phyloP scores from a whole-genome alignment of 2,888 invertebrate species.

The Amaurobius ferox region DNA sequence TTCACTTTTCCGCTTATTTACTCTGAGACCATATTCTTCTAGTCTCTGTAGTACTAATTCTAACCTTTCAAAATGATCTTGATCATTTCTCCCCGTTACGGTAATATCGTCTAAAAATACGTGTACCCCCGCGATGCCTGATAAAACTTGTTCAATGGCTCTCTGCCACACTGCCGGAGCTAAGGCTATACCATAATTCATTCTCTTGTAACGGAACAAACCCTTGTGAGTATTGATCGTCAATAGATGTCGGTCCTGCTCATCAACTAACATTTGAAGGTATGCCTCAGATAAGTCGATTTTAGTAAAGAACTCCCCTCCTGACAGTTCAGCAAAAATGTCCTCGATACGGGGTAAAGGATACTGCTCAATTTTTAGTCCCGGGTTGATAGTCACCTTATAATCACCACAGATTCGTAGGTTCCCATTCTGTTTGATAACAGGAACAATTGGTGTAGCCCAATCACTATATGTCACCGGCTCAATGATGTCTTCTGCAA shows the following conservation, averaged over 20 bases:
- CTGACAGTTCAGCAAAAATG: constrained; percentile 75
- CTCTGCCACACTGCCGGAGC: constrained; percentile 76
- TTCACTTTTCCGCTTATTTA: constrained; percentile 1
- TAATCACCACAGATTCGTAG: constrained; percentile 76
- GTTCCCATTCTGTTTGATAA: constrained; percentile 41
- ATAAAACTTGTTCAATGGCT: not conserved
- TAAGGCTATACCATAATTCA: constrained; percentile 76
- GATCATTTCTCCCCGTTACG: constrained; percentile 23
- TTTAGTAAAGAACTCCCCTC: constrained; percentile 74
- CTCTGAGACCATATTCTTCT: constrained; percentile 14
- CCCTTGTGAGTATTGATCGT: constrained; percentile 77
- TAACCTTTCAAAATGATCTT: constrained; percentile 34
- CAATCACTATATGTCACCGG: constrained; percentile 45
- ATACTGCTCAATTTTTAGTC: constrained; percentile 75
- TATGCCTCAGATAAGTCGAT: constrained; percentile 76
- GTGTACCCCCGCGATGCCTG: constrained; percentile 18
- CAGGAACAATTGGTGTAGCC: constrained; percentile 45
- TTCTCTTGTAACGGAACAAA: constrained; percentile 75
- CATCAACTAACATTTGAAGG: constrained; percentile 76
- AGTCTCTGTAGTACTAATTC: constrained; percentile 6
- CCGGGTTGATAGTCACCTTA: constrained; percentile 75
- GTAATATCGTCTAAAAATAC: constrained; percentile 32
- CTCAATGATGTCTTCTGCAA: constrained; percentile 43
- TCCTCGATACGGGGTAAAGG: constrained; percentile 76
- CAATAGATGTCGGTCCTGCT: constrained; percentile 75